phyloP scores from a whole-genome alignment of 1,140 invertebrate species.

The Acromyrmex echinatior region DNA sequence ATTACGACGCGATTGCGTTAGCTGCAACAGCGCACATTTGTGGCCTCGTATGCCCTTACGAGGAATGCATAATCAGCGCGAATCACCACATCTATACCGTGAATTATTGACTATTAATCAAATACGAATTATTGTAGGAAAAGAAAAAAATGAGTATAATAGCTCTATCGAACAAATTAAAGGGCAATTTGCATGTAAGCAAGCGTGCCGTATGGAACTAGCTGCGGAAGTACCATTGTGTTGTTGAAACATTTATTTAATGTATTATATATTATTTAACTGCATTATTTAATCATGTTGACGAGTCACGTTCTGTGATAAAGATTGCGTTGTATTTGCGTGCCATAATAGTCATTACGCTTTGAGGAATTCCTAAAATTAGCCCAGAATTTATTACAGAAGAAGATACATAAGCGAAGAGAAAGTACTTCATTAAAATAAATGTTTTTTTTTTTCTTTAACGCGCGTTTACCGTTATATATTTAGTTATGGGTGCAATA shows the following conservation, averaged over 20 bases:
- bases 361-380: background rate
- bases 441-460: background rate
- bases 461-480: background rate
- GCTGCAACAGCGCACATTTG: slow-evolving; percentile 20
- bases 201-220: background rate
- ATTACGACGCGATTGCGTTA: slow-evolving; percentile 56
- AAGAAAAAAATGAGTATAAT: slow-evolving; percentile 21
- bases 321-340: background rate
- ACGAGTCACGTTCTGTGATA: background rate
- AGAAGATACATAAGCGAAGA: background rate
- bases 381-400: background rate
- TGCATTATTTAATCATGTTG: slow-evolving; percentile 1
- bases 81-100: slow-evolving; percentile 21
- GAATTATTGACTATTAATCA: slow-evolving; percentile 63
- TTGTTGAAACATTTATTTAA: background rate
- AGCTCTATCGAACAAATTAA: slow-evolving; percentile 40
- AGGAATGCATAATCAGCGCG: slow-evolving; percentile 53
- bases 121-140: slow-evolving; percentile 29
- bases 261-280: background rate
- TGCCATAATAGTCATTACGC: background rate
- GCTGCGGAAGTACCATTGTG: background rate
- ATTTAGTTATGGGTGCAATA: background rate
- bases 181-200: slow-evolving; percentile 4
- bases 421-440: background rate
- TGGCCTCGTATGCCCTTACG: slow-evolving; percentile 53